Conservation (phyloP, 2,797 vertebrate genomes). For the Centropyge bicolor region DNA sequence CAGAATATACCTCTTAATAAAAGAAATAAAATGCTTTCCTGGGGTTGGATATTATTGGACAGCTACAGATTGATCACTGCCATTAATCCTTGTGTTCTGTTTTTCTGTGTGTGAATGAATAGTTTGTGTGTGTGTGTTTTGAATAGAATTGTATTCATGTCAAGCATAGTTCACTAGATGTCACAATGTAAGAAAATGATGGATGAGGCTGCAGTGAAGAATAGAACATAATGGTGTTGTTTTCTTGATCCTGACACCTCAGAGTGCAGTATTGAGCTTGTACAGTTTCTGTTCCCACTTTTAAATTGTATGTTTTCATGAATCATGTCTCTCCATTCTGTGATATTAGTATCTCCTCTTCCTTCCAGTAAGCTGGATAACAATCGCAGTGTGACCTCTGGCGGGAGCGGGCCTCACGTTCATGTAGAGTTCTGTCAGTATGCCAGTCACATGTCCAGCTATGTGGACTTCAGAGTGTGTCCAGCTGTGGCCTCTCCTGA, state of each 20-base stretch:
- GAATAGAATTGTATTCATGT: background rate
- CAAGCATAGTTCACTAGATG: background rate
- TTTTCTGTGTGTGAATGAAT: background rate
- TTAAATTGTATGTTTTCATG: background rate
- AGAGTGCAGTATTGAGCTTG: background rate
- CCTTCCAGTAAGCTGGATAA: constrained; percentile 91
- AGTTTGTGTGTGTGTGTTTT: background rate
- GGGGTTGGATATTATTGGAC: too few relatives aligned
- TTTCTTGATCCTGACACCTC: background rate
- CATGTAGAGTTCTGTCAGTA: constrained; percentile 93
- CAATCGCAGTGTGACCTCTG: constrained; percentile 81
- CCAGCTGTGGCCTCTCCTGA: constrained; percentile 69
- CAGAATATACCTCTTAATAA: too few relatives aligned
- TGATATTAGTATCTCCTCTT: constrained; percentile 20
- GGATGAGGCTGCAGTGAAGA: background rate
- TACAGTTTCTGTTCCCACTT: background rate
- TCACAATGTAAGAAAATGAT: background rate
- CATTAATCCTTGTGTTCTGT: background rate
- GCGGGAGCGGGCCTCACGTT: constrained; percentile 74
- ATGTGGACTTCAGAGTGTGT: constrained; percentile 93
- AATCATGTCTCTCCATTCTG: background rate
- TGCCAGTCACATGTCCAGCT: constrained; percentile 83
- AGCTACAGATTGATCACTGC: too few relatives aligned
- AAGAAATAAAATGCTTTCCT: too few relatives aligned
- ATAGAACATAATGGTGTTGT: background rate